phyloP scores from a whole-genome alignment of 2,888 invertebrate species.

The Entomobrya proxima region DNA sequence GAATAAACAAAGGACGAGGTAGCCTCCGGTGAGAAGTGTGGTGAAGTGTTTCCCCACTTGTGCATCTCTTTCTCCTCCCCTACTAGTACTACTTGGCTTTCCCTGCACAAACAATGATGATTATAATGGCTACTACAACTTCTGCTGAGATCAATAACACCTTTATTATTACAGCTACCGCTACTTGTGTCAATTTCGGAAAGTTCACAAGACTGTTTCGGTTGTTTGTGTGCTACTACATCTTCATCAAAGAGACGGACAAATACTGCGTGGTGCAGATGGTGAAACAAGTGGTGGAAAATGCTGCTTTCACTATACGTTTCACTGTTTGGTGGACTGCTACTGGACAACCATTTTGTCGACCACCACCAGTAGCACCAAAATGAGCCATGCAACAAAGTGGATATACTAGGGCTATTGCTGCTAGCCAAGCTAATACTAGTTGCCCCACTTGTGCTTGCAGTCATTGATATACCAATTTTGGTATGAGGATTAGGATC shows the following conservation, averaged over 20 bases:
- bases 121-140: background rate
- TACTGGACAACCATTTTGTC: background rate
- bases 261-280: conserved; percentile 22
- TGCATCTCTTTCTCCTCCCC: background rate
- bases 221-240: conserved; percentile 7
- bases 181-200: background rate
- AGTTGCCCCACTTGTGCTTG: conserved; percentile 25
- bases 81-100: background rate
- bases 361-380: conserved; percentile 8
- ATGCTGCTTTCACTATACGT: background rate
- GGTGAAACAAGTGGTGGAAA: conserved; percentile 50
- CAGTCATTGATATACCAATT: conserved; percentile 61
- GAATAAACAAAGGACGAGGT: background rate
- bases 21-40: background rate
- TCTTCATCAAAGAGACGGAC: conserved; percentile 45
- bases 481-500: conserved; percentile 63
- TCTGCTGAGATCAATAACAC: background rate
- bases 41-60: background rate
- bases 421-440: conserved; percentile 25
- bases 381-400: background rate
- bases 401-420: background rate
- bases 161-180: background rate
- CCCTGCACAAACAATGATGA: background rate
- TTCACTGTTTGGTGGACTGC: background rate
- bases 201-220: background rate